Evolutionary conservation across 2,888 invertebrate genomes (phyloP).

Genomic region (Leuctra nigra): DNA sequence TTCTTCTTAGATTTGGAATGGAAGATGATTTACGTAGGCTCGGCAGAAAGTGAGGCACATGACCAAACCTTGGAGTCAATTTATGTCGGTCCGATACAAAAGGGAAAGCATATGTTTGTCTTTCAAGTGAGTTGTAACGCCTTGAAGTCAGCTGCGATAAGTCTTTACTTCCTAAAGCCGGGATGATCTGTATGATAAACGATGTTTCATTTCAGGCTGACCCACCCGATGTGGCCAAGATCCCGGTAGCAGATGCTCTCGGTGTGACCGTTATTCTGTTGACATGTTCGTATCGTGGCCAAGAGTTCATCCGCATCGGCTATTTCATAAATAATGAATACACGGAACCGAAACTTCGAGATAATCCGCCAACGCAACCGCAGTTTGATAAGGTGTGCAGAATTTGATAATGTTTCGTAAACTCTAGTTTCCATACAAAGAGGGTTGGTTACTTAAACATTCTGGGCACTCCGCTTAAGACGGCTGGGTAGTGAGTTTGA

Average conservation of each 20-base stretch:
- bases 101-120: conserved; percentile 91
- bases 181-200: no score
- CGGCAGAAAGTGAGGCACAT: conserved; percentile 93
- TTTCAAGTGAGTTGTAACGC: conserved; percentile 77
- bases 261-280: conserved; percentile 96
- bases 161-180: no score
- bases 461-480: no score
- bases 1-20: conserved; percentile 83
- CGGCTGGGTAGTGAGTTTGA: no score
- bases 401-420: no score
- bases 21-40: conserved; percentile 99
- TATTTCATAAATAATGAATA: conserved; percentile 99
- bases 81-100: conserved; percentile 95
- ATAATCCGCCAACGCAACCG: conserved; percentile 90
- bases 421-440: no score
- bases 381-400: conserved; percentile 90
- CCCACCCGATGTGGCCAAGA: conserved; percentile 88
- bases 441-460: no score
- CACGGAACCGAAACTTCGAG: conserved; percentile 82
- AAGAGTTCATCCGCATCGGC: conserved; percentile 95
- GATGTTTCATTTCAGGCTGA: no score
- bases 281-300: conserved; percentile 87
- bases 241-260: conserved; percentile 94
- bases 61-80: conserved; percentile 97
- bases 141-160: neutral